Conservation (phyloP, 2,113 vertebrate genomes). For the Galeopterus variegatus region DNA sequence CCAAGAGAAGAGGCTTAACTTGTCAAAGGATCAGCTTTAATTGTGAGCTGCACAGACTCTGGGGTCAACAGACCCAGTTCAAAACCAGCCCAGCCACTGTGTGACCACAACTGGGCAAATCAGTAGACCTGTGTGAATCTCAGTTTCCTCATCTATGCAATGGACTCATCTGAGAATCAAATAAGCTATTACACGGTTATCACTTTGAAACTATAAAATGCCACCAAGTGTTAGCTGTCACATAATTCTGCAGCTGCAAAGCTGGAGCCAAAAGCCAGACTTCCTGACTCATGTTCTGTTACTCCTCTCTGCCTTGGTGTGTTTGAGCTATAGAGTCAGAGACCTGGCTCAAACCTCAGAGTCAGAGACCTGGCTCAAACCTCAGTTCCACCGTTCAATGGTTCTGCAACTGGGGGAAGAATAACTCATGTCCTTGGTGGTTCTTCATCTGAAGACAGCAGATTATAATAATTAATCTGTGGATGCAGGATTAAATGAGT, state of each 20-base stretch:
- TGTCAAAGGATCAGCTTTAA: conserved; percentile 23
- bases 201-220: conserved; percentile 21
- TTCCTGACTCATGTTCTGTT: background rate
- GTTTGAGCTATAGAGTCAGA: background rate
- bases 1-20: conserved; percentile 18
- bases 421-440: background rate
- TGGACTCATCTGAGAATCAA: conserved; percentile 8
- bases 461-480: background rate
- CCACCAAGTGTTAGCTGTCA: background rate
- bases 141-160: background rate
- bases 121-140: background rate
- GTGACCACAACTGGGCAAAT: background rate
- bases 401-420: background rate
- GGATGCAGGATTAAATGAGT: background rate
- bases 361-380: background rate
- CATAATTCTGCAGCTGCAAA: background rate
- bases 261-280: background rate
- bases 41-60: conserved; percentile 8
- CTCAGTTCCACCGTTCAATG: background rate
- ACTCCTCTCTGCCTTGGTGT: background rate
- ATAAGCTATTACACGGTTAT: background rate
- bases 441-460: background rate
- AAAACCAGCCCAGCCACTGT: background rate
- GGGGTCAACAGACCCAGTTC: background rate
- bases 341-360: background rate